These are phyloP conservation scores for Ceriagrion tenellum DNA, from an alignment of 2,888 invertebrate species.

Conservation along the genomic window DNA sequence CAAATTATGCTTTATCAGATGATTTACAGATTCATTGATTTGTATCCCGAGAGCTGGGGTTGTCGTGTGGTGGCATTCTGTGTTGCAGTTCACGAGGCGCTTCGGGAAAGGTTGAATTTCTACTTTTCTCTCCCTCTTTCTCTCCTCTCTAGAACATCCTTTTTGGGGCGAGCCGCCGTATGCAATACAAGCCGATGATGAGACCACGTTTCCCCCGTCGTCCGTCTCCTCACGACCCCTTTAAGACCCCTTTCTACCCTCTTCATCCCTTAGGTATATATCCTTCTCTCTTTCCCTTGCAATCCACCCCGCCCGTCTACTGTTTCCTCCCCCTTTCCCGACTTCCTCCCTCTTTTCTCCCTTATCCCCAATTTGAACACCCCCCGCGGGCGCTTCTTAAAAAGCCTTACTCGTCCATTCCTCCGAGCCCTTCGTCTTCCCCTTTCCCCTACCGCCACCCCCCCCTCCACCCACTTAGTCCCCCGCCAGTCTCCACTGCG, in stretches of 20 bases:
- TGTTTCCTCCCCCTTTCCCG: not conserved
- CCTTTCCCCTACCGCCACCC: not conserved
- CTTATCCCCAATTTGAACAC: not conserved
- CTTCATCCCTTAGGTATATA: not conserved
- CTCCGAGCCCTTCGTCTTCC: not conserved
- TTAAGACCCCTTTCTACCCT: not conserved
- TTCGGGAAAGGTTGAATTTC: not conserved
- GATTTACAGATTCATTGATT: too few relatives aligned
- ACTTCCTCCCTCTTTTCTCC: not conserved
- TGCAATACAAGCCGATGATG: constrained; percentile 20
- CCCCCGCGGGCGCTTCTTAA: not conserved
- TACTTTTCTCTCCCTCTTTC: not conserved
- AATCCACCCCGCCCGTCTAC: not conserved
- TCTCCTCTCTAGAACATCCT: not conserved
- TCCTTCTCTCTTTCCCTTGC: not conserved
- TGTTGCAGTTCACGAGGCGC: too few relatives aligned
- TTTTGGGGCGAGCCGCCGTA: not conserved
- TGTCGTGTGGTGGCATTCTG: too few relatives aligned
- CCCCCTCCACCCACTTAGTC: constrained; percentile 13
- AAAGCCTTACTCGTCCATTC: not conserved
- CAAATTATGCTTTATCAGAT: too few relatives aligned
- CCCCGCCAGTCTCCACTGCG: not conserved
- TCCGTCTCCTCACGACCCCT: not conserved
- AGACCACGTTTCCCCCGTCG: not conserved
- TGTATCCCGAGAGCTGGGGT: too few relatives aligned